These are phyloP conservation scores for Phalacrocorax brasilianus DNA, from an alignment of 2,113 vertebrate species.

Conservation along the genomic window DNA sequence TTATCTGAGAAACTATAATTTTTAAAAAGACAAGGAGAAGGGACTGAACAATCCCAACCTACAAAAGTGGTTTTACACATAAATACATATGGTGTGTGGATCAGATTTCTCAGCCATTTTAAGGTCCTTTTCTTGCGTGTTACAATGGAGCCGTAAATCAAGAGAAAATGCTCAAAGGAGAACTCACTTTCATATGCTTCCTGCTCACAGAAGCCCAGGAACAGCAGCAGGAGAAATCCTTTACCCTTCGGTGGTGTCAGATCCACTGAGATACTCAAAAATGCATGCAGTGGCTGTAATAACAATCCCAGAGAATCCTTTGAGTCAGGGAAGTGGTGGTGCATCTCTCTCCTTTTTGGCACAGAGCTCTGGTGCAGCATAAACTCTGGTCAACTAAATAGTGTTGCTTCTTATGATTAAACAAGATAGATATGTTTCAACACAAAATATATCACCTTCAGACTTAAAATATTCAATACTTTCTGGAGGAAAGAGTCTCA, in stretches of 20 bases:
- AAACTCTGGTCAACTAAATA: accelerated
- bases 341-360: background rate
- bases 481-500: background rate
- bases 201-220: background rate
- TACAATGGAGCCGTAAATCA: background rate
- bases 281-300: background rate
- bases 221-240: background rate
- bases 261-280: background rate
- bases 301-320: background rate
- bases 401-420: background rate
- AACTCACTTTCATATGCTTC: background rate
- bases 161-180: background rate
- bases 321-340: background rate
- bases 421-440: background rate
- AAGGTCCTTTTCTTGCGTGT: background rate
- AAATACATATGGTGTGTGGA: background rate
- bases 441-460: background rate
- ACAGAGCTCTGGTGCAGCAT: background rate
- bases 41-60: background rate
- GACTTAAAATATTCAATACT: background rate
- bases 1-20: background rate
- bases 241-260: background rate
- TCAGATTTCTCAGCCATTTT: background rate
- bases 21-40: background rate
- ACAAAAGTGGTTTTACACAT: background rate